phyloP scores from a whole-genome alignment of 2,797 vertebrate genomes.

The Helostoma temminkii region DNA sequence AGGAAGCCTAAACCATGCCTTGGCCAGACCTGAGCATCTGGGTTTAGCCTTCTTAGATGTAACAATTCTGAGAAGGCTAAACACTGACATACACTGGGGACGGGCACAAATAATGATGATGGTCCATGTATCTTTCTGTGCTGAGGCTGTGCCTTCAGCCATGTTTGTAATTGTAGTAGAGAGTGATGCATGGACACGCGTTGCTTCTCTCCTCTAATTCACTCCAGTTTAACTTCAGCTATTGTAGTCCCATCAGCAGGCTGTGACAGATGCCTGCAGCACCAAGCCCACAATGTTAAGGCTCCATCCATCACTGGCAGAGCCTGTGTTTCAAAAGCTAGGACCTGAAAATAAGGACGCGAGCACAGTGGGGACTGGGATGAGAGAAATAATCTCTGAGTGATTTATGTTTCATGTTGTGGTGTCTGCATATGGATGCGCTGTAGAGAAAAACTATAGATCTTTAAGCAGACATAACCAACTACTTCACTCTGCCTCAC shows the following conservation, averaged over 20 bases:
- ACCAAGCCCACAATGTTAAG: constrained; percentile 40
- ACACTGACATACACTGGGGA: neutral
- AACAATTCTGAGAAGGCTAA: neutral
- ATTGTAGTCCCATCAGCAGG: constrained; percentile 65
- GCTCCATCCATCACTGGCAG: constrained; percentile 69
- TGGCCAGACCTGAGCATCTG: constrained; percentile 22
- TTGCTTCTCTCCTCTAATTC: constrained; percentile 55
- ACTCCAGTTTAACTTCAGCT: constrained; percentile 64
- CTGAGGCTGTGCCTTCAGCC: constrained; percentile 4
- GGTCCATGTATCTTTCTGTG: constrained; percentile 34
- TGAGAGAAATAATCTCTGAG: constrained; percentile 46
- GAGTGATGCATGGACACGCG: constrained; percentile 67
- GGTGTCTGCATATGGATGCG: constrained; percentile 64
- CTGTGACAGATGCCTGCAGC: constrained; percentile 36
- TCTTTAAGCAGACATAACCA: constrained; percentile 51
- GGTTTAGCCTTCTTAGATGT: too few relatives aligned
- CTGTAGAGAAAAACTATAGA: constrained; percentile 49
- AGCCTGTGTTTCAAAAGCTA: constrained; percentile 49
- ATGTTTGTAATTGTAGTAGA: constrained; percentile 37
- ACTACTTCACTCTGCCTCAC: constrained; percentile 18
- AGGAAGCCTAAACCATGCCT: constrained; percentile 28
- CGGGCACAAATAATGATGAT: constrained; percentile 5
- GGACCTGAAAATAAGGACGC: constrained; percentile 35
- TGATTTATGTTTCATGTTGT: constrained; percentile 55
- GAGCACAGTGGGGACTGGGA: constrained; percentile 18